Conservation (phyloP, 2,888 invertebrate species). For the Idaea straminata region DNA sequence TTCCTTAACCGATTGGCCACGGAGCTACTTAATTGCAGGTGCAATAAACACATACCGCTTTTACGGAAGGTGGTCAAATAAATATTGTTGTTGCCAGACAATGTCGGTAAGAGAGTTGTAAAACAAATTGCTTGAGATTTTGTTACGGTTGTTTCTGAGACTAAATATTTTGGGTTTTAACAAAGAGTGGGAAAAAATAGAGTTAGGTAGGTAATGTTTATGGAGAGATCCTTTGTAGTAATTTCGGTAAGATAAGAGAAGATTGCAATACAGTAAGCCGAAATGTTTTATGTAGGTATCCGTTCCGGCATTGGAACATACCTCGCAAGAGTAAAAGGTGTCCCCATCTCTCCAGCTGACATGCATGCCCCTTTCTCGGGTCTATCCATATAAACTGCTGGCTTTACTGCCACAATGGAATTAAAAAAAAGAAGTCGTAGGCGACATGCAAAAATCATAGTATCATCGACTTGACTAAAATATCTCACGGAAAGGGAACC, state of each 20-base stretch:
- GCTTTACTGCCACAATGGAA: too few relatives aligned
- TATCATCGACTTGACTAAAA: too few relatives aligned
- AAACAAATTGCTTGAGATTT: conserved; percentile 26
- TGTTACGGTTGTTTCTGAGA: conserved; percentile 4
- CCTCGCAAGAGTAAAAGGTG: too few relatives aligned
- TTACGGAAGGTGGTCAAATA: conserved; percentile 20
- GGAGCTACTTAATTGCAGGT: conserved; percentile 36
- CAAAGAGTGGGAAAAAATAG: not conserved
- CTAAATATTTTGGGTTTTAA: not conserved
- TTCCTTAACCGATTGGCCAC: conserved; percentile 28
- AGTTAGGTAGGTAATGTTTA: not conserved
- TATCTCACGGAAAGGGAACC: too few relatives aligned
- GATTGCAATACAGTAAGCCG: not conserved
- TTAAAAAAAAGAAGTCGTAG: too few relatives aligned
- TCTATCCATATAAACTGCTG: too few relatives aligned
- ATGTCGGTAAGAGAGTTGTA: conserved; percentile 13
- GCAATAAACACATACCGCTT: conserved; percentile 36
- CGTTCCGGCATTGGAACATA: too few relatives aligned
- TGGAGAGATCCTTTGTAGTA: not conserved
- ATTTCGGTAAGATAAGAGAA: not conserved
- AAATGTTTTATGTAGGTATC: too few relatives aligned
- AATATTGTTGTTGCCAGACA: conserved; percentile 7
- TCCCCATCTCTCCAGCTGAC: too few relatives aligned
- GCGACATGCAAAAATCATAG: too few relatives aligned
- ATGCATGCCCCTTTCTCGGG: too few relatives aligned